phyloP scores from a whole-genome alignment of 2,797 vertebrate genomes.

The Sebastes cheni region DNA sequence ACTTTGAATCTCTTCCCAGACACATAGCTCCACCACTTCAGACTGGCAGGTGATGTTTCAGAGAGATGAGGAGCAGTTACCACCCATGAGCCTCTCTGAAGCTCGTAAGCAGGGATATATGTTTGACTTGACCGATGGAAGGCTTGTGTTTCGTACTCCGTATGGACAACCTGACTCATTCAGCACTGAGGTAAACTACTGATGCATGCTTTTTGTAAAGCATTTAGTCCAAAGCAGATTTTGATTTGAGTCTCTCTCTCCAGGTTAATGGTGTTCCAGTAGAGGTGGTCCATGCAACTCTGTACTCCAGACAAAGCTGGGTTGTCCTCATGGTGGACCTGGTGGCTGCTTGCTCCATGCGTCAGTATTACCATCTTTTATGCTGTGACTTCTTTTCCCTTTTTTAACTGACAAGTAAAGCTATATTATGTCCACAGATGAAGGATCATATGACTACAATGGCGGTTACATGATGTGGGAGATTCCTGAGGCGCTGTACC shows the following conservation, averaged over 20 bases:
- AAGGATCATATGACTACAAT: constrained; percentile 43
- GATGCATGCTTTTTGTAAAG: neutral
- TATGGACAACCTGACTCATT: constrained; percentile 78
- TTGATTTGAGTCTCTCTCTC: neutral
- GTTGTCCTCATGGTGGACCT: constrained; percentile 82
- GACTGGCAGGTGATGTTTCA: constrained; percentile 83
- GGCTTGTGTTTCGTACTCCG: constrained; percentile 76
- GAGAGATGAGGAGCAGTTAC: constrained; percentile 51
- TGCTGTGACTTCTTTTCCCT: neutral
- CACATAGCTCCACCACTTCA: constrained; percentile 1
- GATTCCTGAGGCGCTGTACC: constrained; percentile 54
- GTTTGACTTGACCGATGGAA: constrained; percentile 66
- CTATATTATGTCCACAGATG: constrained; percentile 37
- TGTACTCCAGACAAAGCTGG: constrained; percentile 83
- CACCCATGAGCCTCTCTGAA: constrained; percentile 63
- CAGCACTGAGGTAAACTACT: constrained; percentile 46
- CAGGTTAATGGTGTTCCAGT: constrained; percentile 68
- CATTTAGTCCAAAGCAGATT: neutral
- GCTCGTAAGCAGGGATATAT: constrained; percentile 76
- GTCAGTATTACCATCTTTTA: constrained; percentile 55
- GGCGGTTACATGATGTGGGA: constrained; percentile 54
- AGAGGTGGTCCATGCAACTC: constrained; percentile 66
- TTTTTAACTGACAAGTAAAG: accelerated
- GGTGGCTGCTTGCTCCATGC: constrained; percentile 77
- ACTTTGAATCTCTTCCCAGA: neutral